These are phyloP conservation scores for Rhaphigaster nebulosa DNA, from an alignment of 2,888 invertebrate genomes.

Conservation along the genomic window DNA sequence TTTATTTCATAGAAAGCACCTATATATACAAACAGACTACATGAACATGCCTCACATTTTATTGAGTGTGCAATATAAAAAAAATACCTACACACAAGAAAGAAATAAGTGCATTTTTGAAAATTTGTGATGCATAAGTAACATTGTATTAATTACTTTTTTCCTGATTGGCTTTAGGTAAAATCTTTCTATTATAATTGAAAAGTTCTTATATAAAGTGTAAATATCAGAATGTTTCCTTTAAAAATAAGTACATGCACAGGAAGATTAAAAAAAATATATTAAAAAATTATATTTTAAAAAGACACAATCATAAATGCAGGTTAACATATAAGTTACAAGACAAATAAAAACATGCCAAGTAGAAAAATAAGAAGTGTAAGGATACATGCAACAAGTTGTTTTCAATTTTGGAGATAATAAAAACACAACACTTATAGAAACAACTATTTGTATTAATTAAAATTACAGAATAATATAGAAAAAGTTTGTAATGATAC, in stretches of 20 bases:
- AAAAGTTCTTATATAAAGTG: neutral
- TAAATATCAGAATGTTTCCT: neutral
- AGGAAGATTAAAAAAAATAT: neutral
- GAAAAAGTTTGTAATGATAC: conserved; percentile 57
- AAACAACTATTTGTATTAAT: conserved; percentile 59
- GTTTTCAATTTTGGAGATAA: conserved; percentile 1
- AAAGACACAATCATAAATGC: neutral
- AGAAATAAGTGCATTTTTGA: neutral
- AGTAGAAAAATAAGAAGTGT: neutral
- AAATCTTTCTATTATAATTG: neutral
- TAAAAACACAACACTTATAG: conserved; percentile 45
- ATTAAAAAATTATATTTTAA: neutral
- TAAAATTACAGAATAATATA: conserved; percentile 58
- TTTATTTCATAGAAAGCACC: neutral
- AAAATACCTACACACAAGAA: neutral
- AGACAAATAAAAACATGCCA: neutral
- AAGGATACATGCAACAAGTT: neutral
- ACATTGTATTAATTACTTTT: neutral
- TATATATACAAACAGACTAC: neutral
- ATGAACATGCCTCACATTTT: neutral
- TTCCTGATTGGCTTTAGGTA: neutral
- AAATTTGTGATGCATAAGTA: neutral
- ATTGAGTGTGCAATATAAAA: neutral
- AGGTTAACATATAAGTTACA: conserved; percentile 9
- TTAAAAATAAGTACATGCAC: neutral